phyloP scores from a whole-genome alignment of 1,140 invertebrate genomes.

The Drosophila saltans region DNA sequence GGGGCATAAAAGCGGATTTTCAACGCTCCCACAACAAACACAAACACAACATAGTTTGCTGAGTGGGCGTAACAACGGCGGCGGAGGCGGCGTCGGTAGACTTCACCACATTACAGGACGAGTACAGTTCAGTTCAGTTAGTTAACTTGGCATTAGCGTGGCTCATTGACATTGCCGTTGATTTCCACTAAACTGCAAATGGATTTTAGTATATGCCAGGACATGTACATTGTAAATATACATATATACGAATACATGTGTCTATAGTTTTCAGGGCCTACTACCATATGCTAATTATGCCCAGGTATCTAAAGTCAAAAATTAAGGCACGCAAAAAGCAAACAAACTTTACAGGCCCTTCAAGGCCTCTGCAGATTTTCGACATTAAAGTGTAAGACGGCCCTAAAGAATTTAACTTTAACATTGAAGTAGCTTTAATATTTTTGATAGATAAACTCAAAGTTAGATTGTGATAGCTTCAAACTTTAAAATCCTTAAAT shows the following conservation, averaged over 20 bases:
- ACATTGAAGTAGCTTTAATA: too few relatives aligned
- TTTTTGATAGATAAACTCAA: too few relatives aligned
- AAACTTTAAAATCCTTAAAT: too few relatives aligned
- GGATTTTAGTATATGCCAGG: conserved; percentile 24
- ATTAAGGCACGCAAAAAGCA: background rate
- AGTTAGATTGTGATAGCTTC: too few relatives aligned
- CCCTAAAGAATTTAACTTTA: background rate
- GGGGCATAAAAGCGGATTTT: conserved; percentile 64
- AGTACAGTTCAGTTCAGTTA: conserved; percentile 55
- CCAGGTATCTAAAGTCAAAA: background rate
- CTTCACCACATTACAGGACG: conserved; percentile 10
- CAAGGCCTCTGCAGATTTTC: background rate
- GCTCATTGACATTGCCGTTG: conserved; percentile 43
- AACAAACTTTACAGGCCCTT: background rate
- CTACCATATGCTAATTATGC: conserved; percentile 6
- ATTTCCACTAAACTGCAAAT: conserved; percentile 29
- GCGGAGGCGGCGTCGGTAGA: background rate
- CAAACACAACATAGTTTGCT: conserved; percentile 24
- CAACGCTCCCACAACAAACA: conserved; percentile 42
- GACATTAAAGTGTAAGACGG: background rate
- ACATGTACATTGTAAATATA: conserved; percentile 9
- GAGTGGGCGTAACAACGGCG: conserved; percentile 5
- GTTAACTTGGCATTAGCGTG: conserved; percentile 61
- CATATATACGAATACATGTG: background rate
- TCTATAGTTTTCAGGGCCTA: background rate